Conservation (phyloP, 2,797 vertebrate species). For the Varecia variegata region DNA sequence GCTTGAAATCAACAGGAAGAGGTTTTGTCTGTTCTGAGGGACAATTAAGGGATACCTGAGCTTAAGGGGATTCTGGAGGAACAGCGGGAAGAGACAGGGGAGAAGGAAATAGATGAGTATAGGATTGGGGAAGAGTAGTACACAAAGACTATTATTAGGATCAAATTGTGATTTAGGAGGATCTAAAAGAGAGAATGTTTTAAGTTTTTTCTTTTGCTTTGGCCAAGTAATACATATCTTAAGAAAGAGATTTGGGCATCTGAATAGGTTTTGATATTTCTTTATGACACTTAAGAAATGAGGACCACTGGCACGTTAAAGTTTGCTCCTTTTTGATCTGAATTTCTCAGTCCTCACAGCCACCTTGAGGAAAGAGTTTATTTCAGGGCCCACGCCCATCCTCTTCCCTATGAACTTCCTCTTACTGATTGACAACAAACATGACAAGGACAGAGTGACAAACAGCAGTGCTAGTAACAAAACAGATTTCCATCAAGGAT, state of each 20-base stretch:
- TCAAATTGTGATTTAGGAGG: background rate
- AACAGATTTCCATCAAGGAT: background rate
- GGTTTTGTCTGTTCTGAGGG: background rate
- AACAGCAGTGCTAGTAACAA: background rate
- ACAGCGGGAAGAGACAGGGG: background rate
- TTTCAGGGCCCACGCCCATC: background rate
- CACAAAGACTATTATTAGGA: background rate
- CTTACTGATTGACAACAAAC: background rate
- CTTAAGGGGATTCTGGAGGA: background rate
- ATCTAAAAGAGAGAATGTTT: background rate
- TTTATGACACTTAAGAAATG: slow-evolving; percentile 13
- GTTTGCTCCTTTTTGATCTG: slow-evolving; percentile 1
- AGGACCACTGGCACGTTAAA: background rate
- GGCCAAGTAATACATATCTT: slow-evolving; percentile 8
- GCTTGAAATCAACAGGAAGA: background rate
- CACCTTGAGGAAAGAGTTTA: background rate
- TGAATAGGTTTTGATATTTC: background rate
- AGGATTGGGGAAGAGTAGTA: background rate
- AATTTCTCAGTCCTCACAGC: background rate
- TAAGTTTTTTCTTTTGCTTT: background rate
- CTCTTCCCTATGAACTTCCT: slow-evolving; percentile 9
- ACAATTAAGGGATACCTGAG: background rate
- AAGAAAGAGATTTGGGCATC: background rate
- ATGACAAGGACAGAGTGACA: background rate
- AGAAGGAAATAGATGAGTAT: background rate